phyloP scores from a whole-genome alignment of 2,888 invertebrate genomes.

The Ctena decussata region DNA sequence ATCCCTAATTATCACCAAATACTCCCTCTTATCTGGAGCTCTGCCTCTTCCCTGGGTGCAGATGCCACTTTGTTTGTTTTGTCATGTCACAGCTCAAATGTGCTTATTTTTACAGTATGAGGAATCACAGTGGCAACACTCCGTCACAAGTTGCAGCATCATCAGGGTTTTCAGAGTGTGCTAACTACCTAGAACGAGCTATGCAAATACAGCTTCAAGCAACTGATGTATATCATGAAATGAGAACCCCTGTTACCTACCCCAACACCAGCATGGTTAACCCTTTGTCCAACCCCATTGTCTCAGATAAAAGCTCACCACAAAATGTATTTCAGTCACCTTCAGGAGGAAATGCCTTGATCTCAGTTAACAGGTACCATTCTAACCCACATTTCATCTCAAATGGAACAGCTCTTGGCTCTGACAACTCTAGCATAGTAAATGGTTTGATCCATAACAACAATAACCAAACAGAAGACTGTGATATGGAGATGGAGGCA shows the following conservation, averaged over 20 bases:
- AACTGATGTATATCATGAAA: conserved; percentile 32
- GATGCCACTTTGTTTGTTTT: too few relatives aligned
- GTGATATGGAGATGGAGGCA: conserved; percentile 68
- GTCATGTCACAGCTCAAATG: too few relatives aligned
- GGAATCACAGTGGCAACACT: conserved; percentile 77
- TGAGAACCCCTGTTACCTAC: conserved; percentile 33
- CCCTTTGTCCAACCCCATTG: conserved; percentile 14
- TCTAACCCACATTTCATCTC: conserved; percentile 49
- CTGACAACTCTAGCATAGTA: not conserved
- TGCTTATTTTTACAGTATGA: conserved; percentile 70
- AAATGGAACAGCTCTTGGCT: conserved; percentile 28
- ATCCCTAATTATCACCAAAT: too few relatives aligned
- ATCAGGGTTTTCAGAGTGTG: conserved; percentile 77
- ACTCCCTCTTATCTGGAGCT: too few relatives aligned
- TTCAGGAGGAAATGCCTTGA: not conserved
- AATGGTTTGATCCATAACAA: conserved; percentile 35
- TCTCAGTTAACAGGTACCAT: conserved; percentile 61
- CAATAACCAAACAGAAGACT: conserved; percentile 51
- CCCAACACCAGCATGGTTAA: conserved; percentile 10
- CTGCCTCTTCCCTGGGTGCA: too few relatives aligned
- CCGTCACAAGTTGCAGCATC: conserved; percentile 76
- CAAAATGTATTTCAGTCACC: conserved; percentile 3
- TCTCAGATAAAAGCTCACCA: conserved; percentile 39
- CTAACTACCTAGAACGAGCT: conserved; percentile 74
- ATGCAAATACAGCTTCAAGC: conserved; percentile 65